Base-by-base conservation (phyloP, 2,888 invertebrate genomes). In the Crepidodera aurea region DNA sequence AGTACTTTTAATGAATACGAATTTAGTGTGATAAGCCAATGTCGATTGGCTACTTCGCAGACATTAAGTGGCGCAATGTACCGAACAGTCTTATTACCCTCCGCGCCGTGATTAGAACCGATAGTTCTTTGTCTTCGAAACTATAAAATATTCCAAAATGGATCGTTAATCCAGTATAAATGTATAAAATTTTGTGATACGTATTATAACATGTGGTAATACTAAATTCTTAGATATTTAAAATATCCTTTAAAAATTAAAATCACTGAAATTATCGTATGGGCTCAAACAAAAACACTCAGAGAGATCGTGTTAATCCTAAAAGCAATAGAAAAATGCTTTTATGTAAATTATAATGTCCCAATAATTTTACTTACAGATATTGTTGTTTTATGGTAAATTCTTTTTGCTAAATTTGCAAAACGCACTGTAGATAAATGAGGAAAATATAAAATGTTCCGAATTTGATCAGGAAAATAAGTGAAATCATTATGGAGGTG, bases 1-100 rank as follows among this genome's bases (percentile, higher is more conserved):
- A 42, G 48, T 55, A 56, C 55, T 56, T 61, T 61, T 61, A 61
- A 61, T 61, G 61, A 61, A 61, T 61, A 61, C 61, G 51, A 56
- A 61, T 61, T 57, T 57, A 57, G 57, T 57, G 57, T 57, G 57
- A 57, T 57, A 57, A 57, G 57, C 22, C 57, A 39, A 57, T 48
- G 57, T 57, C 57, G 48, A 57, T 57, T 57, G 57, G 57, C 57
- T 48, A 57, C 57, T 57, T 57, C 39, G 57, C 48, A 57, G 57
- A 57, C 57, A 57, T 57, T 57, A 57, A 57, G 57, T 57, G 57
- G 48, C 37, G 57, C 57, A 57, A 57, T 57, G 57, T 57, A 13
- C 57, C 57, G 48, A 57, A 50, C 34, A 57, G 57, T 57, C 57
- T 57, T 57, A 57, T 48, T 48, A 48, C 48, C 29, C 19, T 27